These are phyloP conservation scores for Tethya wilhelma DNA, from an alignment of 37 sponge, comb jelly and placozoan species.

Conservation along the genomic window DNA sequence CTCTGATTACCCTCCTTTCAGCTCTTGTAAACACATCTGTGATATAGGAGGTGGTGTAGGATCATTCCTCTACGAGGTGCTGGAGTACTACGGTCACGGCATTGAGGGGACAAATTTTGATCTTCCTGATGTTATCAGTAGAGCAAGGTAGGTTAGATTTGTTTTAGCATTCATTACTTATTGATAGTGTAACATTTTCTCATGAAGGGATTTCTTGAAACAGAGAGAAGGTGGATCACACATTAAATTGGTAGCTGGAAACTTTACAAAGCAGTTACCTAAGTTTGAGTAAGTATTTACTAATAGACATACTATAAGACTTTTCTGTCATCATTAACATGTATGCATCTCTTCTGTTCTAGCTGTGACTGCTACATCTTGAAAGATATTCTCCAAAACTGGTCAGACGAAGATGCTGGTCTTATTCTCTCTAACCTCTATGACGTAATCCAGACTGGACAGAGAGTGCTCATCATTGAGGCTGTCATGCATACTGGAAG, in stretches of 20 bases:
- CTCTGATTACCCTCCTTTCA: constrained; percentile 78
- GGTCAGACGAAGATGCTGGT: constrained; percentile 72
- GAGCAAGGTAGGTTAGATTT: constrained; percentile 44
- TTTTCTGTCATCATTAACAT: background rate
- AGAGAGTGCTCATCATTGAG: constrained; percentile 65
- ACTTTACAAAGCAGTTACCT: constrained; percentile 64
- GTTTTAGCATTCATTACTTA: background rate
- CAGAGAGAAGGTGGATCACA: constrained; percentile 7
- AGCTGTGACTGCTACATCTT: constrained; percentile 85
- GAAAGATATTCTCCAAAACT: constrained; percentile 82
- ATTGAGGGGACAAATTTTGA: constrained; percentile 83
- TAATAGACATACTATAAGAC: background rate
- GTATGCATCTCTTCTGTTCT: background rate
- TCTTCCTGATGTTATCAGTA: constrained; percentile 66
- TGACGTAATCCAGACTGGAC: constrained; percentile 16
- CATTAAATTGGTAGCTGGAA: constrained; percentile 54
- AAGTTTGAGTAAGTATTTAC: constrained; percentile 51
- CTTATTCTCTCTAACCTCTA: constrained; percentile 57
- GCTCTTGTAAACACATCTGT: constrained; percentile 81
- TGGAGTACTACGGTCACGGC: constrained; percentile 57
- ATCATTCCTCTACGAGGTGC: constrained; percentile 57
- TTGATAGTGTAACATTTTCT: constrained; percentile 2
- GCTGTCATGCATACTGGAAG: constrained; percentile 69
- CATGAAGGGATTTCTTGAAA: constrained; percentile 26
- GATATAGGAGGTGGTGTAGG: constrained; percentile 88